Base-by-base conservation (phyloP, 2,888 invertebrate species). In the Volucella zonaria region DNA sequence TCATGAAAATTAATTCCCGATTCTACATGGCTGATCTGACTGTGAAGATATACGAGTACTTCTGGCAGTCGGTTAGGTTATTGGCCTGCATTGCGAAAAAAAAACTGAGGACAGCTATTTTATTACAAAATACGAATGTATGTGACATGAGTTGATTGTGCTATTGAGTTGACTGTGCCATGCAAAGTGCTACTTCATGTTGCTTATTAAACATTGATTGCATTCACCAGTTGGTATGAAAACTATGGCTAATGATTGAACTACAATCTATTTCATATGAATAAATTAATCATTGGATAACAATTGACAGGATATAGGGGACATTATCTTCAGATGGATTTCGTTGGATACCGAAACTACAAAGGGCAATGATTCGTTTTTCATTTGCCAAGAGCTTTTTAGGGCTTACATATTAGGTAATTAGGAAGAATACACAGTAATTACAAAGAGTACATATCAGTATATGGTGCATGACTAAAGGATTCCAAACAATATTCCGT, bases 11-110 rank as follows among this genome's bases (percentile, higher is more conserved):
- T 71, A 31, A 31, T 31, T 31, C 31, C 6, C 51, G 58, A 71
- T 78, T 71, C 49, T 18, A 56, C 62, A 56, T 40, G 61, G 62
- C 38, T 77, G 62, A 77, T 62, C 68, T 58, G 56, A 4, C 38
- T 43, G 38, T 64, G n/a, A 18, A 40, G 15, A 54, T 51, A 47
- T 51, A 59, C 45, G 54, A n/a, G 52, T 38, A 54, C 18, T 54
- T 61, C 62, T 54, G 23, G 18, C 10, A 31, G 15, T 45, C 45
- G n/a, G 47, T 6, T n/a, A 18, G 76, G 45, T 40, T 40, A 45
- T 68, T 40, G 47, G 40, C 52, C 59, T 12, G 61, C 43, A 38
- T 43, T 59, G 14, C 1, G 0, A 1, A 31, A 31, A 31, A 31
- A 31, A 31, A 31, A 12, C 43, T 58, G 51, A 68, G 45, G 12